Conservation (phyloP, 2,888 invertebrate species). For the Blera fallax region DNA sequence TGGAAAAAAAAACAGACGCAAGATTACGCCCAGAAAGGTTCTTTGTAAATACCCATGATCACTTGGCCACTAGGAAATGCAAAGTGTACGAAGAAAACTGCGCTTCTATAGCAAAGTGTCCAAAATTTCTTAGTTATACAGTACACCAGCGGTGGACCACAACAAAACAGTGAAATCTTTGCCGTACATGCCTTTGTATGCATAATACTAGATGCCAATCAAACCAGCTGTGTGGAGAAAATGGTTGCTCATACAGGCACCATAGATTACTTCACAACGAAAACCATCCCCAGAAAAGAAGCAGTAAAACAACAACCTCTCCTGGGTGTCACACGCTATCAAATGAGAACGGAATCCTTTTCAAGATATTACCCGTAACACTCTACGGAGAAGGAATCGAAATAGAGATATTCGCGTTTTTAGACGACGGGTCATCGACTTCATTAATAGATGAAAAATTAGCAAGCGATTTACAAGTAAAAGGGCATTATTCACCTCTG, state of each 20-base stretch:
- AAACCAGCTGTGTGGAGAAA: slow-evolving; percentile 28
- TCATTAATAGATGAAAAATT: background rate
- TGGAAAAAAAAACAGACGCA: slow-evolving; percentile 7
- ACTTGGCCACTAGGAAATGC: background rate
- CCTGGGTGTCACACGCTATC: background rate
- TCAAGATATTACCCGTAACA: slow-evolving; percentile 24
- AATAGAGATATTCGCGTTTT: slow-evolving; percentile 10
- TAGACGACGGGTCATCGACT: slow-evolving; percentile 15
- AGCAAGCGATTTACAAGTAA: background rate
- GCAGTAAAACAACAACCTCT: background rate
- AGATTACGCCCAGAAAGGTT: background rate
- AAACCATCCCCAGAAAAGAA: background rate
- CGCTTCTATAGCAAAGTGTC: slow-evolving; percentile 1
- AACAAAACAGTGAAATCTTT: slow-evolving; percentile 11
- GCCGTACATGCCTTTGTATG: background rate
- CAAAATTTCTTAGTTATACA: background rate
- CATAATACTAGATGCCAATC: slow-evolving; percentile 4
- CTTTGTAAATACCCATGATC: background rate
- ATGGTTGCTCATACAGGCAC: background rate
- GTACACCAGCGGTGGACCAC: slow-evolving; percentile 1
- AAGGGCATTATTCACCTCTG: background rate
- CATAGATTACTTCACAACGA: slow-evolving; percentile 6
- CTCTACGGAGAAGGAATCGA: background rate
- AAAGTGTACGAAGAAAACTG: slow-evolving; percentile 8
- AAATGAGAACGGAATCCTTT: background rate